phyloP scores from a whole-genome alignment of 2,888 invertebrate species.

The Volucella bombylans region DNA sequence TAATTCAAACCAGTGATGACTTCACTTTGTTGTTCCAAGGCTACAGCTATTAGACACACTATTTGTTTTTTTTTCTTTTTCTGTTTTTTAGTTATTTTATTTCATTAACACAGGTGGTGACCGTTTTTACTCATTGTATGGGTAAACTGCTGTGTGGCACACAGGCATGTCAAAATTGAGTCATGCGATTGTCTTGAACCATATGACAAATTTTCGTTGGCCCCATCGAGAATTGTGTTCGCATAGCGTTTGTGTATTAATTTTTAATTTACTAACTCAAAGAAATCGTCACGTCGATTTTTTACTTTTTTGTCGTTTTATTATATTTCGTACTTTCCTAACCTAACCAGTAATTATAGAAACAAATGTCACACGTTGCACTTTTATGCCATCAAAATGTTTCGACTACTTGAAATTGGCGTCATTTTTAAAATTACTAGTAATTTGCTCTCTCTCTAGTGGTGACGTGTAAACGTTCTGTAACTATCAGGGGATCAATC shows the following conservation, averaged over 20 bases:
- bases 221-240: slow-evolving; percentile 20
- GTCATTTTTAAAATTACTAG: no score
- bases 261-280: slow-evolving; percentile 16
- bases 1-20: slow-evolving; percentile 34
- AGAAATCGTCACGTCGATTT: neutral
- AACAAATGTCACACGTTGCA: no score
- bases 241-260: slow-evolving; percentile 27
- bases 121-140: neutral
- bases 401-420: no score
- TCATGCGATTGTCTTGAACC: slow-evolving; percentile 51
- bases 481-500: no score
- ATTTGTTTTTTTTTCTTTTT: neutral
- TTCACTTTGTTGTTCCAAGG: slow-evolving; percentile 57
- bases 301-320: neutral
- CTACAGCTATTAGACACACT: slow-evolving; percentile 33
- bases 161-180: slow-evolving; percentile 35
- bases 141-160: neutral
- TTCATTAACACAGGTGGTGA: slow-evolving; percentile 26
- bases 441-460: no score
- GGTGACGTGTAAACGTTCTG: no score
- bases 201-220: slow-evolving; percentile 45
- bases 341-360: no score
- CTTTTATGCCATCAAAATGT: no score
- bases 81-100: slow-evolving; percentile 33
- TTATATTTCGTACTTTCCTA: neutral